Evolutionary conservation across 1,140 invertebrate genomes (phyloP).

Genomic region (Euwallacea fornicatus): DNA sequence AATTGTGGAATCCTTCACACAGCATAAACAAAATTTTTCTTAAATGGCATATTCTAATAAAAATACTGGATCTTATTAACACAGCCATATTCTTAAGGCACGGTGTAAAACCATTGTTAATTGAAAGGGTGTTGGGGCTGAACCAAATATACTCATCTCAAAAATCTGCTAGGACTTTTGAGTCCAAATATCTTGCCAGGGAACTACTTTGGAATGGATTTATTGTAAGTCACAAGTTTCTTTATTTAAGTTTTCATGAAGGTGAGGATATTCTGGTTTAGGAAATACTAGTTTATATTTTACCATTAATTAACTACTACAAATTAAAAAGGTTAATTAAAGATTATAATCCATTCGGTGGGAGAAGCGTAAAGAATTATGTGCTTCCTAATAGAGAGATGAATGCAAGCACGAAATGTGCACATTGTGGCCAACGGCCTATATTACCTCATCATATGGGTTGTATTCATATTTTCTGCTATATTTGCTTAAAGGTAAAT

Average conservation of each 20-base stretch:
- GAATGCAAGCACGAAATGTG: conserved; percentile 58
- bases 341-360: conserved; percentile 46
- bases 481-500: conserved; percentile 62
- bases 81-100: conserved; percentile 48
- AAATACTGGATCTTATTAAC: conserved; percentile 49
- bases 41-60: conserved; percentile 39
- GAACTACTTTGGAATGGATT: conserved; percentile 53
- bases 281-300: conserved; percentile 49
- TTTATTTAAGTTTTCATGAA: conserved; percentile 2
- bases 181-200: conserved; percentile 50
- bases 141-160: conserved; percentile 47
- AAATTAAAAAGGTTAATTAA: conserved; percentile 47
- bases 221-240: conserved; percentile 44
- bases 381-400: conserved; percentile 39
- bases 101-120: conserved; percentile 48
- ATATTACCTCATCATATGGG: conserved; percentile 65
- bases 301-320: conserved; percentile 53
- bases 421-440: conserved; percentile 59
- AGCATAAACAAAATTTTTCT: conserved; percentile 40
- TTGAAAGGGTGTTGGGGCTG: conserved; percentile 49
- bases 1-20: conserved; percentile 44
- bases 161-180: conserved; percentile 42
- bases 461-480: conserved; percentile 66
- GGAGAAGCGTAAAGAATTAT: conserved; percentile 24
- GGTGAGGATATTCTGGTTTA: conserved; percentile 6